These are phyloP conservation scores for Ardeotis arabs DNA, from an alignment of 2,113 vertebrate species.

Conservation along the genomic window DNA sequence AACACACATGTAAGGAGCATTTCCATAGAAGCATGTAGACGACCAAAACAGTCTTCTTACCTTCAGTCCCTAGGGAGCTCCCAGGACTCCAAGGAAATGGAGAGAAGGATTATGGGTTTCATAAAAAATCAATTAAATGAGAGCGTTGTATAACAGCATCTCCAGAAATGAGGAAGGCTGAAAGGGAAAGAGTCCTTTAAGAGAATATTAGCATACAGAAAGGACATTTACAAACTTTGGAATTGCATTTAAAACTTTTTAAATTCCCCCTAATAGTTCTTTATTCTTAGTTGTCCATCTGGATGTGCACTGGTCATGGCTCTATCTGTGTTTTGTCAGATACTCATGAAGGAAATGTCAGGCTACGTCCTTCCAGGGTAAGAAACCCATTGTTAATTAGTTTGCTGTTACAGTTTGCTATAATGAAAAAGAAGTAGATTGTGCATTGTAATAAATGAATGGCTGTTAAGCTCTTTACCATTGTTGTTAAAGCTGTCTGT, in stretches of 20 bases:
- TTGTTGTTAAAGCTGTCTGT: background rate
- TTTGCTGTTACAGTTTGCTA: background rate
- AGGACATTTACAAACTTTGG: background rate
- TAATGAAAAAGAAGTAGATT: background rate
- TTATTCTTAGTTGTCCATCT: background rate
- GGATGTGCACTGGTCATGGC: background rate
- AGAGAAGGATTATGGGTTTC: background rate
- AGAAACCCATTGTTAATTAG: background rate
- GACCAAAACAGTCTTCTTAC: background rate
- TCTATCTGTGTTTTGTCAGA: background rate
- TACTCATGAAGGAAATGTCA: background rate
- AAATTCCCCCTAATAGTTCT: background rate
- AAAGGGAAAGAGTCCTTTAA: background rate
- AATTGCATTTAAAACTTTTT: background rate
- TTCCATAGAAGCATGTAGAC: accelerated
- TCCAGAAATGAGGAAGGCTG: background rate
- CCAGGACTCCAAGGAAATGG: background rate
- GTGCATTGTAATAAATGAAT: background rate
- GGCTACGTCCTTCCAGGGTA: background rate
- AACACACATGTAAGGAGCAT: background rate
- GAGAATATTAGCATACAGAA: background rate
- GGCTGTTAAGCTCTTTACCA: background rate
- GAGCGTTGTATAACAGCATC: background rate
- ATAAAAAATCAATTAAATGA: background rate
- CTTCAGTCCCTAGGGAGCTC: background rate